A percentile compares a stretch with the other conserved stretches of the same genome.
Conservation (phyloP, 2,113 vertebrate genomes). For the Pontoporia blainvillei region DNA sequence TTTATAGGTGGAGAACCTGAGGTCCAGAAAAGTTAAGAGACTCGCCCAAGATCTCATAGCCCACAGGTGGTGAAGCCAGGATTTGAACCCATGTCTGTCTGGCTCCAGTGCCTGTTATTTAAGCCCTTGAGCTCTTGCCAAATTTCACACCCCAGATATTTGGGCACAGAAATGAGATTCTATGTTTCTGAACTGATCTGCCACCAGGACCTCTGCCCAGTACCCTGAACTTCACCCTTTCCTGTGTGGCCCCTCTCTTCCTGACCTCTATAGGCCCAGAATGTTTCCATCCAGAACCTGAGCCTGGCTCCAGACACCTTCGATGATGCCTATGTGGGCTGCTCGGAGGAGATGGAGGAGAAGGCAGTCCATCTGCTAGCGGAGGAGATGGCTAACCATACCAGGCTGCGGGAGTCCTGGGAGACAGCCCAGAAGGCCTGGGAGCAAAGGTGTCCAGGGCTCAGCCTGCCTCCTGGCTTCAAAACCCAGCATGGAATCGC, state of each 20-base stretch:
- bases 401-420: conserved; percentile 61
- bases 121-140: background rate
- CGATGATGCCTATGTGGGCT: conserved; percentile 76
- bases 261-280: conserved; percentile 37
- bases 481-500: conserved; percentile 68
- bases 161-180: background rate
- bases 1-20: background rate
- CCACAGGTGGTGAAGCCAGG: background rate
- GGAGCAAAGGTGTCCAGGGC: background rate
- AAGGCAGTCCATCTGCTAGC: conserved; percentile 44
- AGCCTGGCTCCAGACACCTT: conserved; percentile 70
- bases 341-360: conserved; percentile 65
- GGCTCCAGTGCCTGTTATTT: background rate
- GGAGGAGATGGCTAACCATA: conserved; percentile 57
- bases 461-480: conserved; percentile 63
- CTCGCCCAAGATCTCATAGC: background rate
- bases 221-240: background rate
- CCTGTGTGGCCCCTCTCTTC: background rate
- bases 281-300: conserved; percentile 58
- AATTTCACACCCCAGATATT: background rate
- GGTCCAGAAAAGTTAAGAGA: background rate
- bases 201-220: background rate
- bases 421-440: conserved; percentile 56
- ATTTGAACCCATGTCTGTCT: background rate
- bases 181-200: background rate